A percentile compares a stretch with the other conserved stretches of the same genome.
These are phyloP conservation scores for Macropus fuliginosus DNA, from an alignment of 2,797 vertebrate species.

Conservation along the genomic window DNA sequence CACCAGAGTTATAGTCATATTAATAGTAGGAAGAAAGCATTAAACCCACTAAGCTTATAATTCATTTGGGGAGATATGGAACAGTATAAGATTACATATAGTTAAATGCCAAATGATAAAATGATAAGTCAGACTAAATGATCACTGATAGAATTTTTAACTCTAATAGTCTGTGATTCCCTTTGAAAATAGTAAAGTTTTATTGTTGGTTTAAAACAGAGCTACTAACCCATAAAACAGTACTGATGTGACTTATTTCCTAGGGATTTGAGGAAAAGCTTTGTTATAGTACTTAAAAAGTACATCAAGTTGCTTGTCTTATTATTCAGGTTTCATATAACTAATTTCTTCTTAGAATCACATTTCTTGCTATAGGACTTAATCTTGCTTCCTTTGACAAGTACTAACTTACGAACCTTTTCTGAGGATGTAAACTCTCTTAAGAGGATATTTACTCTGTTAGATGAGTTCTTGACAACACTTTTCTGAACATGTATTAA, in stretches of 20 bases:
- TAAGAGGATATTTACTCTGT: neutral
- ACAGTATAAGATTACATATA: neutral
- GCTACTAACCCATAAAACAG: neutral
- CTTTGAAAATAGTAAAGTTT: neutral
- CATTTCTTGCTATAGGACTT: neutral
- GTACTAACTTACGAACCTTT: neutral
- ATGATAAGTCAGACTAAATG: neutral
- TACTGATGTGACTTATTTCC: neutral
- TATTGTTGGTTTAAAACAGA: neutral
- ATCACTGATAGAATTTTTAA: neutral
- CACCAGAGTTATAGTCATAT: neutral
- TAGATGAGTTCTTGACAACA: neutral
- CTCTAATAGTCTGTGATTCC: neutral
- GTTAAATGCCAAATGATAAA: neutral
- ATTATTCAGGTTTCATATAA: neutral
- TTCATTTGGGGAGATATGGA: neutral
- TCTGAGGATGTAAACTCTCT: neutral
- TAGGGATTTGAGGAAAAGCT: neutral
- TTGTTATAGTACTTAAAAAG: neutral
- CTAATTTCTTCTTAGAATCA: neutral
- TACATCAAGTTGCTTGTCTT: neutral
- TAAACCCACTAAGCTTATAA: neutral
- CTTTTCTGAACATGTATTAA: neutral
- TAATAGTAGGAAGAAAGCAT: neutral
- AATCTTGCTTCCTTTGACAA: neutral